phyloP scores from a whole-genome alignment of 2,797 vertebrate species.

The Esox masquinongy region DNA sequence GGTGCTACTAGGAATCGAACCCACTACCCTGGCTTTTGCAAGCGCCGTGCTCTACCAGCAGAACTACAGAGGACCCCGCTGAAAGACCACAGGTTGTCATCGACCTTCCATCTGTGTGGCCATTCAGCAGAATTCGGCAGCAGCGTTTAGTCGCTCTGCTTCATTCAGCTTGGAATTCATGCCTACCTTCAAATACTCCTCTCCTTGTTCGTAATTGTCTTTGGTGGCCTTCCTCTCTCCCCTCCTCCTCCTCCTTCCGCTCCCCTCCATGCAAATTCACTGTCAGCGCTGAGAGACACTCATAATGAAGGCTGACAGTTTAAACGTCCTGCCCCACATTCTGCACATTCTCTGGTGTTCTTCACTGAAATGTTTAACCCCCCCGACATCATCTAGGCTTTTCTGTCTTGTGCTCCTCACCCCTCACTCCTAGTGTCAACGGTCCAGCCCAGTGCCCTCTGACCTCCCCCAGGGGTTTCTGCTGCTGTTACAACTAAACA shows the following conservation, averaged over 20 bases:
- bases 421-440: conserved; percentile 31
- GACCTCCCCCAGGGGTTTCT: conserved; percentile 33
- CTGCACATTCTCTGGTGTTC: background rate
- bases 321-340: too few relatives aligned
- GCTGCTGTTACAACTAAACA: conserved; percentile 26
- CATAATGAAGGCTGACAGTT: too few relatives aligned
- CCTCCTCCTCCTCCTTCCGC: background rate
- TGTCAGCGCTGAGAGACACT: too few relatives aligned
- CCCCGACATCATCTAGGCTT: too few relatives aligned
- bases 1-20: background rate
- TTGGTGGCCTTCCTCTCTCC: background rate
- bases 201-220: background rate
- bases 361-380: conserved; percentile 40
- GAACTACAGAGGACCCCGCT: conserved; percentile 4
- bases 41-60: too few relatives aligned
- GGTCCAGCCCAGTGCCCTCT: conserved; percentile 31
- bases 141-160: background rate
- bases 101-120: background rate
- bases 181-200: background rate
- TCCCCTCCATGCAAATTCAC: too few relatives aligned
- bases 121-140: background rate
- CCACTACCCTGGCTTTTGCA: too few relatives aligned
- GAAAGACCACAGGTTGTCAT: background rate
- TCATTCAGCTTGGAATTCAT: background rate
- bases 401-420: conserved; percentile 15